Evolutionary conservation across 30 jellyfish, hydroid and myxozoan species (phyloP), one percentile per base, ranked within the genome.

Genomic region (Sanderia malayensis): DNA sequence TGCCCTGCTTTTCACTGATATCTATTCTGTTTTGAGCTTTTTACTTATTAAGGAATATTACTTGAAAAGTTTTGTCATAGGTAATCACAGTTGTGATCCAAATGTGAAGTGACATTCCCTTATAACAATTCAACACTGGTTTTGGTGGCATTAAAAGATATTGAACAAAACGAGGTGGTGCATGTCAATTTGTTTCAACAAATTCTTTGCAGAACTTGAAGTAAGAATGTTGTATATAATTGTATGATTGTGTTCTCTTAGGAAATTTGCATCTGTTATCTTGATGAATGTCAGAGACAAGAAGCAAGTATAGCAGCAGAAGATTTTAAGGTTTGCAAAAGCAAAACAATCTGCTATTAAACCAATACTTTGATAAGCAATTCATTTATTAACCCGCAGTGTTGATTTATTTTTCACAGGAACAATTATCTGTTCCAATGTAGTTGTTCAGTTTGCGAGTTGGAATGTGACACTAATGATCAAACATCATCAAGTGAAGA

Each of bases 31-130:
- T 37, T 37, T 37, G 13, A n/a, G n/a, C n/a, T 37, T 37, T 37
- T 4, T 13, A 13, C 13, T 37, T 37, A 37, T 37, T 37, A 37
- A 6, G 13, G 10, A 37, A 4, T 37, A 4, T 37, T 37, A 37
- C n/a, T n/a, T n/a, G n/a, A n/a, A n/a, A n/a, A n/a, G n/a, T n/a
- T n/a, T n/a, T 8, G 10, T 15, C 46, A 26, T 52, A 88, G 97
- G 93, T 55, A 88, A 88, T 46, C 97, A 88, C 77, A 88, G 97
- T 60, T 88, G 97, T 59, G 80, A 70, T 21, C 97, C 97, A 53
- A 88, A 88, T 64, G 97, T 0, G 97, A 88, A 70, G 97, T 82
- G 9, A 88, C 97, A 6, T 88, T 88, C 49, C 97, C 97, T 26
- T 67, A 66, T 66, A 88, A 88, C 70, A 88, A 81, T 69, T 81